Conservation (phyloP, 2,113 vertebrate genomes). For the Furnarius figulus region DNA sequence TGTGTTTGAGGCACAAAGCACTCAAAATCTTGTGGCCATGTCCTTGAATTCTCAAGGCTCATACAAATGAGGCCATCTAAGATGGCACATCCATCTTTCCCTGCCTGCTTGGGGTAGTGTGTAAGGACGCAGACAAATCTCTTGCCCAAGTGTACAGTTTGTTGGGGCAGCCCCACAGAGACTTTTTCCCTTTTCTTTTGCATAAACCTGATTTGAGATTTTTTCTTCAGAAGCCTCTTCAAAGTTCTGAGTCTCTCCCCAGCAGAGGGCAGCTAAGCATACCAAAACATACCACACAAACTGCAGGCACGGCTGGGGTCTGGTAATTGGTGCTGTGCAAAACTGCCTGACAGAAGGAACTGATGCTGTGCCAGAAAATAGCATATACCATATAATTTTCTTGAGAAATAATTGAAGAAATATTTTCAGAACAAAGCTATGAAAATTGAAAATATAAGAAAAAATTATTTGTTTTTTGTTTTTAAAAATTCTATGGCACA, state of each 20-base stretch:
- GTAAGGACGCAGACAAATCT: background rate
- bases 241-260: background rate
- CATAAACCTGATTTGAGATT: background rate
- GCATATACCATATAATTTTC: background rate
- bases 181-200: background rate
- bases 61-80: accelerated
- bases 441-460: background rate
- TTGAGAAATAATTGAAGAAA: background rate
- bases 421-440: background rate
- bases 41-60: background rate
- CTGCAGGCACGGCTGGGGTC: background rate
- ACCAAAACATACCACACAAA: background rate
- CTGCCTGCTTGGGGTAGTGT: background rate
- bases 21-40: accelerated
- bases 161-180: background rate
- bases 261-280: background rate
- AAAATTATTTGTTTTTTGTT: background rate
- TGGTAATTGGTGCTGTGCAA: background rate
- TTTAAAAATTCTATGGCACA: background rate
- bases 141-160: background rate
- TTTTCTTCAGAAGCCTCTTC: background rate
- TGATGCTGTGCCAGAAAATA: background rate
- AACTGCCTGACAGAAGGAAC: background rate
- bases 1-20: background rate
- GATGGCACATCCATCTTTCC: background rate